Evolutionary conservation across 1,140 invertebrate species (phyloP), one percentile per base, ranked within the genome.

Genomic region (Chrysopa pallens): DNA sequence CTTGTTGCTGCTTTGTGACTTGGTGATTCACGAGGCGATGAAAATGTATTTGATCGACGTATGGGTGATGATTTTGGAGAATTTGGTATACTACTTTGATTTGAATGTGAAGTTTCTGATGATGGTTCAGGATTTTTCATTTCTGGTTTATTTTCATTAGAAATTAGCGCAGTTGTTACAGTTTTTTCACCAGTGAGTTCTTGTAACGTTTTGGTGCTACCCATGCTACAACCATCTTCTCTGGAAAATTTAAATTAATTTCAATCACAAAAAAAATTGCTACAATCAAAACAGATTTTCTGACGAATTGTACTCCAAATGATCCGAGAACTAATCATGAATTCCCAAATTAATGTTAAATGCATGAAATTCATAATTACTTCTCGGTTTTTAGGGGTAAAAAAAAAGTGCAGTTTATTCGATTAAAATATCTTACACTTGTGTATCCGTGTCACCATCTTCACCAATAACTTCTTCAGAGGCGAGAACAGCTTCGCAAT

Each of bases 401-500:
- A 23, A 23, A 23, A 23, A 3, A 23, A 23, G n/a, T n/a, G n/a
- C n/a, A 23, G 5, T 3, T 23, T 23, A 23, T 2, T 23, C 17
- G 17, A 9, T 12, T 33, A 33, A 12, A 33, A 33, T 33, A 12
- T 11, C 31, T 33, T 12, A 33, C 31, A 33, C 31, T 11, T 9
- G 31, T 33, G 31, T 33, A 11, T 33, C 31, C 8, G 31, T 11
- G 6, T 33, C 31, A 2, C n/a, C 31, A 33, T 33, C 31, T 33
- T 33, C 31, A 12, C 6, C n/a, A 33, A 33, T 33, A 3, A 23
- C 17, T 23, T 23, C 17, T 17, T 55, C 48, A 27, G 55, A 54
- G 49, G 60, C 53, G 13, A 51, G 44, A 27, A 55, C 52, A 9
- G 29, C 39, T 50, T 60, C 58, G 38, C 53, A 54, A 39, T 65